Conservation (phyloP, 2,797 vertebrate species). For the Myotis findleyi region DNA sequence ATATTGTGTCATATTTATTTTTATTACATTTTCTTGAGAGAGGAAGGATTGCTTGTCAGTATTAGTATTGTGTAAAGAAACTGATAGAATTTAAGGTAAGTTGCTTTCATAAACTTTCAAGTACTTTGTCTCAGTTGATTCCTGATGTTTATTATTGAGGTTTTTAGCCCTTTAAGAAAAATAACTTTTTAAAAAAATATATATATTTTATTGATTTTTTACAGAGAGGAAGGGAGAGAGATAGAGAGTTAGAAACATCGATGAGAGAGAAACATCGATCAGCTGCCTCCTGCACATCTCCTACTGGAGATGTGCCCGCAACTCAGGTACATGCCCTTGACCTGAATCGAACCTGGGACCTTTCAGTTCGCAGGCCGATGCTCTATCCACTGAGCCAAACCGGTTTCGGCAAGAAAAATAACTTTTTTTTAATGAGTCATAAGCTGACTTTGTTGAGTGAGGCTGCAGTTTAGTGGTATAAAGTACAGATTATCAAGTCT, state of each 20-base stretch:
- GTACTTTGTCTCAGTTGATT: constrained; percentile 47
- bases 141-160: background rate
- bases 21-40: constrained; percentile 50
- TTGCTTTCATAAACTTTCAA: constrained; percentile 40
- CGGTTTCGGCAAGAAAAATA: background rate
- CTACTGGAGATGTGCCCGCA: too few relatives aligned
- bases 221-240: too few relatives aligned
- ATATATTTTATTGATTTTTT: too few relatives aligned
- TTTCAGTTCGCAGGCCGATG: too few relatives aligned
- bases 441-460: background rate
- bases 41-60: constrained; percentile 3
- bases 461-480: background rate
- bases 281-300: too few relatives aligned
- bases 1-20: constrained; percentile 40
- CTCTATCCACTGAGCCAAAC: too few relatives aligned
- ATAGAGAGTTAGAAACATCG: too few relatives aligned
- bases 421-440: background rate
- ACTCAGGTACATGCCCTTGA: too few relatives aligned
- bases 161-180: constrained; percentile 39
- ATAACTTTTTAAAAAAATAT: background rate
- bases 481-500: background rate
- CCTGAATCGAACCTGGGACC: too few relatives aligned
- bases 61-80: background rate
- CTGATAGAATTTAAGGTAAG: background rate
- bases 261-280: too few relatives aligned